phyloP scores from a whole-genome alignment of 2,113 vertebrate genomes.

The Polypterus bichir region DNA sequence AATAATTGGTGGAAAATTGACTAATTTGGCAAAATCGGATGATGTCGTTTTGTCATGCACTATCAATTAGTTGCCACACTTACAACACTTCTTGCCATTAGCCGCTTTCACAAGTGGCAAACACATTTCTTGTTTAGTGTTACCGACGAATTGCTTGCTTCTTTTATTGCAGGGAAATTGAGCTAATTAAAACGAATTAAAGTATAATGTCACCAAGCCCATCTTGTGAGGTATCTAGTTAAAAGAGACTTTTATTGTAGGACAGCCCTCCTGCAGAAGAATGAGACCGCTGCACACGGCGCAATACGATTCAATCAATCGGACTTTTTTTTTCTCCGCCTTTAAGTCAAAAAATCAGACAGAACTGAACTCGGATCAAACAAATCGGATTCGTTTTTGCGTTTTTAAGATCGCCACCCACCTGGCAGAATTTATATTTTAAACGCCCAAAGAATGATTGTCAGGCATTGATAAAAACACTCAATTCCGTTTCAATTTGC shows the following conservation, averaged over 20 bases:
- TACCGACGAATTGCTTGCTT: background rate
- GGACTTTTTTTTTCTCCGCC: too few relatives aligned
- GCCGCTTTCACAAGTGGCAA: background rate
- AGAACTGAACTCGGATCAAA: too few relatives aligned
- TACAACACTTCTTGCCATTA: background rate
- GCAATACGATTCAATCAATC: too few relatives aligned
- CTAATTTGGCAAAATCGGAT: conserved; percentile 8
- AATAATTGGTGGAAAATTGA: conserved; percentile 2
- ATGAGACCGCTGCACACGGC: too few relatives aligned
- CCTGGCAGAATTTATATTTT: too few relatives aligned
- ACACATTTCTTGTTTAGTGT: background rate
- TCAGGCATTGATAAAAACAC: too few relatives aligned
- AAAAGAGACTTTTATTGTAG: background rate
- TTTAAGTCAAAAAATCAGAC: too few relatives aligned
- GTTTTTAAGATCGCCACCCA: too few relatives aligned
- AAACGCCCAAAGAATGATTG: too few relatives aligned
- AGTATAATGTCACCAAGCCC: background rate
- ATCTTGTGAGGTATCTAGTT: background rate
- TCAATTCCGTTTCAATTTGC: too few relatives aligned
- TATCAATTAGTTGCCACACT: conserved; percentile 9
- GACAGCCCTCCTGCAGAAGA: too few relatives aligned
- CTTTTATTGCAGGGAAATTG: background rate
- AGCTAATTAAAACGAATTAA: conserved; percentile 2
- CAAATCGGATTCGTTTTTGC: too few relatives aligned
- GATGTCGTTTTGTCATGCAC: conserved; percentile 9